These are phyloP conservation scores for Lymantria dispar DNA, from an alignment of 2,888 invertebrate species.

Conservation along the genomic window DNA sequence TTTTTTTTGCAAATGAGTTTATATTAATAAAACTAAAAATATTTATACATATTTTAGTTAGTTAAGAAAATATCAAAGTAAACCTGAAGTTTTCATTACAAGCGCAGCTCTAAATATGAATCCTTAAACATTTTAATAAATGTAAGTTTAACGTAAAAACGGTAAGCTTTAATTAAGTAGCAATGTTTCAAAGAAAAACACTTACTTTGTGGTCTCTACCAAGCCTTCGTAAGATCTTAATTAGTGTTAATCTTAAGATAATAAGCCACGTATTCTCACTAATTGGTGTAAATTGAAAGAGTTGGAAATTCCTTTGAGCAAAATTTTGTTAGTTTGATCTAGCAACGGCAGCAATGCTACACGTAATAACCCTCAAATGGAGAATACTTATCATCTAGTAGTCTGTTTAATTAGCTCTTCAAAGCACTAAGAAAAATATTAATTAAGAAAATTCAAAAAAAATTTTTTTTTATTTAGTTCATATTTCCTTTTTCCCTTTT, in stretches of 20 bases:
- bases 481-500: no score
- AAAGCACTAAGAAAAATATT: no score
- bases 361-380: neutral
- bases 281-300: conserved; percentile 63
- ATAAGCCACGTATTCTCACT: conserved; percentile 70
- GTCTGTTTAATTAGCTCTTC: no score
- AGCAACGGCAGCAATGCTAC: neutral
- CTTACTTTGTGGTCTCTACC: conserved; percentile 63
- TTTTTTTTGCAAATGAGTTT: no score
- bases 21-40: no score
- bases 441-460: no score
- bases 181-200: conserved; percentile 62
- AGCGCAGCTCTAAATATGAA: conserved; percentile 24
- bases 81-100: conserved; percentile 17
- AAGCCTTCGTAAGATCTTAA: conserved; percentile 61
- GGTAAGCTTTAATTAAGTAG: conserved; percentile 59
- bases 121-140: conserved; percentile 35
- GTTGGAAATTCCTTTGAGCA: conserved; percentile 32
- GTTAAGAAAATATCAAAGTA: conserved; percentile 15
- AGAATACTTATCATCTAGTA: no score
- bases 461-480: no score
- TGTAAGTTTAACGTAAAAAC: conserved; percentile 28
- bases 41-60: no score
- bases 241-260: conserved; percentile 77
- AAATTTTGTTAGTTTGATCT: conserved; percentile 18